These are phyloP conservation scores for Typhlomys cinereus DNA, from an alignment of 2,113 vertebrate species.

Conservation along the genomic window DNA sequence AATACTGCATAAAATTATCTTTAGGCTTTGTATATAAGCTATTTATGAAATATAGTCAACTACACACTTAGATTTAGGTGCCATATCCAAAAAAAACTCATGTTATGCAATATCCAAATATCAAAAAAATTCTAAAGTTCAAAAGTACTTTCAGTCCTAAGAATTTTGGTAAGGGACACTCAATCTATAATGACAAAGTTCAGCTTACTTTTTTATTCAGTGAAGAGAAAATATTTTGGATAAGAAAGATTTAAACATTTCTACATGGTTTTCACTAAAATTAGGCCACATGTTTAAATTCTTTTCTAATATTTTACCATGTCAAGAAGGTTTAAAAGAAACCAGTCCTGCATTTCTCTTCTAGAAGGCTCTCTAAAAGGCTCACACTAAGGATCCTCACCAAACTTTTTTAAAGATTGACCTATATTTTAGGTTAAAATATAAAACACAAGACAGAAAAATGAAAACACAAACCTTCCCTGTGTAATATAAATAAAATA, in stretches of 20 bases:
- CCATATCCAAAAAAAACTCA: background rate
- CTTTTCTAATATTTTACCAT: background rate
- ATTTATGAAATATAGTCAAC: background rate
- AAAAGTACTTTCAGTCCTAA: background rate
- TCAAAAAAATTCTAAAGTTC: background rate
- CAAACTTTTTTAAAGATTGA: background rate
- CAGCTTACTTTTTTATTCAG: slow-evolving; percentile 17
- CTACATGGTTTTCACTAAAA: slow-evolving; percentile 4
- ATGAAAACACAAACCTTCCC: background rate
- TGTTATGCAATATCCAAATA: background rate
- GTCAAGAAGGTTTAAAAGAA: slow-evolving; percentile 16
- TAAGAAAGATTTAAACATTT: slow-evolving; percentile 36
- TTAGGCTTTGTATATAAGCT: background rate
- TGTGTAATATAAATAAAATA: background rate
- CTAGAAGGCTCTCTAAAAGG: background rate
- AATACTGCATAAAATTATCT: background rate
- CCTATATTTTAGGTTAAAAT: background rate
- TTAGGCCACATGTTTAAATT: background rate
- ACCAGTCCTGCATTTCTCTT: slow-evolving; percentile 20
- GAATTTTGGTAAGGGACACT: background rate
- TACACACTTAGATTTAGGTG: background rate
- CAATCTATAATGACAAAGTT: background rate
- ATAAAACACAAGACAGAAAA: slow-evolving; percentile 15
- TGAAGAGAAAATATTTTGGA: slow-evolving; percentile 12
- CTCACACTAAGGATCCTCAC: background rate